Percentiles rank a stretch among this genome's conserved stretches.
These are phyloP conservation scores for Denticeps clupeoides DNA, from an alignment of 2,797 vertebrate genomes.

Conservation along the genomic window DNA sequence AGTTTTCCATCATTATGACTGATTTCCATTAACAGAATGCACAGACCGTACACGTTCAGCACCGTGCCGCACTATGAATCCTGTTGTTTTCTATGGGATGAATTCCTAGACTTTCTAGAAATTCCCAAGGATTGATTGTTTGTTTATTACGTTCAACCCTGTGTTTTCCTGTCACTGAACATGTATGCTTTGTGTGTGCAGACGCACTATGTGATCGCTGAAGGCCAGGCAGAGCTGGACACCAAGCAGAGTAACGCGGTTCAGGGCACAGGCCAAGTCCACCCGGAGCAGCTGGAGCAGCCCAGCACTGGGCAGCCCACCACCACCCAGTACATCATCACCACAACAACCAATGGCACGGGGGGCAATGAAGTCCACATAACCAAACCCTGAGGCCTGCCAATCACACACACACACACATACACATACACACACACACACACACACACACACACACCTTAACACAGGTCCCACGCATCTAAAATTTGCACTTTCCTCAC, in stretches of 20 bases:
- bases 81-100: too few relatives aligned
- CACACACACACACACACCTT: background rate
- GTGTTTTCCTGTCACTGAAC: background rate
- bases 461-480: too few relatives aligned
- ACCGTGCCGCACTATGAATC: too few relatives aligned
- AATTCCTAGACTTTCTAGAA: too few relatives aligned
- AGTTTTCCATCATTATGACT: too few relatives aligned
- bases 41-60: too few relatives aligned
- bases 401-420: background rate
- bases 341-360: constrained; percentile 75
- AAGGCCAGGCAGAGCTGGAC: constrained; percentile 82
- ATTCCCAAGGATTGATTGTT: too few relatives aligned
- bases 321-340: constrained; percentile 91
- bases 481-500: too few relatives aligned
- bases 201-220: constrained; percentile 93
- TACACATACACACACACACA: background rate
- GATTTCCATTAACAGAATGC: too few relatives aligned
- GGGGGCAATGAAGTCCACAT: constrained; percentile 78
- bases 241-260: constrained; percentile 61
- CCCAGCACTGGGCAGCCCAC: constrained; percentile 60
- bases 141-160: background rate
- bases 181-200: constrained; percentile 30
- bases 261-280: constrained; percentile 50
- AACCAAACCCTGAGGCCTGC: constrained; percentile 67
- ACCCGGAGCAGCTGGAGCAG: constrained; percentile 68